Conservation (phyloP, 2,888 invertebrate species). For the Drosophila ezoana region DNA sequence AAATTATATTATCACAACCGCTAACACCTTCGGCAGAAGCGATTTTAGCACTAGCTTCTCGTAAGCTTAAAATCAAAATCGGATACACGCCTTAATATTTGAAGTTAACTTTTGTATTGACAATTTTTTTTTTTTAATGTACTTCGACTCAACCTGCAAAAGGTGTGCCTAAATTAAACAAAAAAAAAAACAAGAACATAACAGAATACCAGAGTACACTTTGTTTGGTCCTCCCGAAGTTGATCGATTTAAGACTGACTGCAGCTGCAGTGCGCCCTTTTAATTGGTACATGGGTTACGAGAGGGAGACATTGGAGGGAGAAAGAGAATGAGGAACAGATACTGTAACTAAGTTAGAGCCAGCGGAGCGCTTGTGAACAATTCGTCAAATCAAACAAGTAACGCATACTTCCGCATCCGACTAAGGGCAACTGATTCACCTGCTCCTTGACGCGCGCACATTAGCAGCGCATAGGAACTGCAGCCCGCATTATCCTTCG, state of each 20-base stretch:
- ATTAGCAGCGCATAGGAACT: constrained; percentile 45
- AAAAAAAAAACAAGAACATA: background rate
- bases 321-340: background rate
- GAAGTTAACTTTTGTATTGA: background rate
- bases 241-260: constrained; percentile 20
- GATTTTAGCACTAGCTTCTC: background rate
- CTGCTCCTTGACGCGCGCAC: constrained; percentile 66
- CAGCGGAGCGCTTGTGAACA: constrained; percentile 2
- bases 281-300: constrained; percentile 20
- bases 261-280: constrained; percentile 48
- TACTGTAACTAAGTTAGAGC: constrained; percentile 7
- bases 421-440: constrained; percentile 64
- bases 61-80: constrained; percentile 10
- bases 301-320: background rate
- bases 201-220: background rate
- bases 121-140: too few relatives aligned
- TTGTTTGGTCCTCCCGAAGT: background rate
- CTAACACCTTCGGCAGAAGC: too few relatives aligned
- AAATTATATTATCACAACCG: too few relatives aligned
- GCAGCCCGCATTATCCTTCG: constrained; percentile 75
- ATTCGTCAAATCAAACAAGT: constrained; percentile 65
- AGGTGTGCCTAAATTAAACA: background rate
- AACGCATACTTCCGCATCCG: constrained; percentile 77
- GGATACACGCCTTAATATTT: background rate
- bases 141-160: background rate